A percentile compares a stretch with the other conserved stretches of the same genome.
phyloP scores from a whole-genome alignment of 2,797 vertebrate species.

The Microcaecilia unicolor region DNA sequence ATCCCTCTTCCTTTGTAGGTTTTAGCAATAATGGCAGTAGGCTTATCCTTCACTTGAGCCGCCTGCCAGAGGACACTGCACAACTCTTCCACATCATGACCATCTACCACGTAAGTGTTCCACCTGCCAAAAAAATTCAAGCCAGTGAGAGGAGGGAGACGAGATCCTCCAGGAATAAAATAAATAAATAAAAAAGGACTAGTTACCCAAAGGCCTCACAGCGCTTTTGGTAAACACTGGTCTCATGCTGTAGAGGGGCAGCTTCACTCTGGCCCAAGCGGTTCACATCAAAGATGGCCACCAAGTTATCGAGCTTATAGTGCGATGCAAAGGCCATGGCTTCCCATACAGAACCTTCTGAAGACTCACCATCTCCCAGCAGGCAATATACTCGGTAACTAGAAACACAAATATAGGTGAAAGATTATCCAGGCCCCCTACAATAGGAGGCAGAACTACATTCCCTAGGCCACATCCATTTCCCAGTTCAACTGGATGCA shows the following conservation, averaged over 20 bases:
- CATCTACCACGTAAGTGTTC: constrained; percentile 78
- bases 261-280: constrained; percentile 68
- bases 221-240: constrained; percentile 61
- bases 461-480: no score
- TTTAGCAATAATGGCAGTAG: constrained; percentile 80
- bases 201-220: constrained; percentile 79
- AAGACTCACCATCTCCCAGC: constrained; percentile 71
- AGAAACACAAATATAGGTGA: no score
- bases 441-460: no score
- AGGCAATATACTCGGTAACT: constrained; percentile 84
- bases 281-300: constrained; percentile 76
- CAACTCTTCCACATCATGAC: constrained; percentile 71
- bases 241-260: constrained; percentile 63
- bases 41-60: constrained; percentile 64
- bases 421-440: no score
- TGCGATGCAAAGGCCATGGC: constrained; percentile 76
- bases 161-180: background rate
- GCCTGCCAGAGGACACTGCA: constrained; percentile 73
- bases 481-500: no score
- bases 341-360: constrained; percentile 81
- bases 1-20: constrained; percentile 79
- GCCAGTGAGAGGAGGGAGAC: constrained; percentile 25
- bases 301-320: constrained; percentile 75
- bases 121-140: constrained; percentile 48
- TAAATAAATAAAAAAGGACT: background rate